phyloP scores from a whole-genome alignment of 2,888 invertebrate species.

The Tachina lurida region DNA sequence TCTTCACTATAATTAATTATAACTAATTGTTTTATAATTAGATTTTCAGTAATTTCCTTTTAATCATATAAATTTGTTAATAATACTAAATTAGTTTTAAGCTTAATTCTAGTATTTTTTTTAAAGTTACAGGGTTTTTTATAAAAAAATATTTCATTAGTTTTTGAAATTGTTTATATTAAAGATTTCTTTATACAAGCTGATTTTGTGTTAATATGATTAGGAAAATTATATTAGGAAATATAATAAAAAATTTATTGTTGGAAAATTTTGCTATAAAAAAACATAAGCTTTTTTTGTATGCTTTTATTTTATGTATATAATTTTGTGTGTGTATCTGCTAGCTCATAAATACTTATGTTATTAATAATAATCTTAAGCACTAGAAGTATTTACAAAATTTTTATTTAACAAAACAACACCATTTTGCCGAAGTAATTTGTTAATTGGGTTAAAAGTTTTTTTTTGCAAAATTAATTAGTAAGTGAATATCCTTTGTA shows the following conservation, averaged over 20 bases:
- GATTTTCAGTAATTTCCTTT: conserved; percentile 7
- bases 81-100: conserved; percentile 58
- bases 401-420: conserved; percentile 33
- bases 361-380: conserved; percentile 32
- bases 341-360: neutral
- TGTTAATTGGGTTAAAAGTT: neutral
- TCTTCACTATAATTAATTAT: conserved; percentile 55
- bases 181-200: conserved; percentile 58
- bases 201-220: conserved; percentile 45
- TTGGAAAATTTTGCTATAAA: conserved; percentile 56
- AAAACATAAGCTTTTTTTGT: conserved; percentile 44
- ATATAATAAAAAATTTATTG: neutral
- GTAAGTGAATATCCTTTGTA: too few species aligned
- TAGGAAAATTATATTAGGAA: conserved; percentile 52
- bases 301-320: neutral
- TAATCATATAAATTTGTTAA: conserved; percentile 48
- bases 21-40: conserved; percentile 35
- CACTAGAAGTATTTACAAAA: conserved; percentile 54
- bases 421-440: neutral
- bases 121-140: conserved; percentile 61
- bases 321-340: conserved; percentile 4
- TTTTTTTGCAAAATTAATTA: too few species aligned
- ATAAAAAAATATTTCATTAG: conserved; percentile 63
- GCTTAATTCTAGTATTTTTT: conserved; percentile 53
- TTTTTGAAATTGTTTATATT: conserved; percentile 55